Conservation (phyloP, 2,113 vertebrate species). For the Phasianus colchicus region DNA sequence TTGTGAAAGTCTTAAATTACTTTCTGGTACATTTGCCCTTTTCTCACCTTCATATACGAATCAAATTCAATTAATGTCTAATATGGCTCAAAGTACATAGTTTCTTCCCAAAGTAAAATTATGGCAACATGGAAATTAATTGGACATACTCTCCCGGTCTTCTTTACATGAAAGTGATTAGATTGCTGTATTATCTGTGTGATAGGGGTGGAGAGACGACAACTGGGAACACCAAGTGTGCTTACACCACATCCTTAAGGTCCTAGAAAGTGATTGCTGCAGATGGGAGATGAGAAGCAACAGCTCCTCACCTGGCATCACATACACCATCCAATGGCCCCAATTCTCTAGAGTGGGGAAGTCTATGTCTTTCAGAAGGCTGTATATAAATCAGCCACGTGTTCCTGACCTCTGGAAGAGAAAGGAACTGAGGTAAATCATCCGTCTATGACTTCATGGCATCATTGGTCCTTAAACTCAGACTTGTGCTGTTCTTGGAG, state of each 20-base stretch:
- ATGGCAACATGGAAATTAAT: neutral
- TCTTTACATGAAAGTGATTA: rapidly evolving
- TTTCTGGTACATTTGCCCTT: neutral
- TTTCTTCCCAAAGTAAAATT: neutral
- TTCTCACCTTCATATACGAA: neutral
- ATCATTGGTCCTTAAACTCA: neutral
- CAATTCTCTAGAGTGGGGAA: neutral
- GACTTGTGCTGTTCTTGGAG: neutral
- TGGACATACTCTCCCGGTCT: neutral
- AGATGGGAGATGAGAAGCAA: rapidly evolving
- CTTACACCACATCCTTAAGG: too few relatives aligned
- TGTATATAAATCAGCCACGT: neutral
- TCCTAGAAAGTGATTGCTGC: rapidly evolving
- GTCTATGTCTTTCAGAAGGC: too few relatives aligned
- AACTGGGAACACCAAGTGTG: too few relatives aligned
- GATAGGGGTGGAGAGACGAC: neutral
- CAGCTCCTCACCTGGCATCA: neutral
- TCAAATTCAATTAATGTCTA: neutral
- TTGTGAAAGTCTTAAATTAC: neutral
- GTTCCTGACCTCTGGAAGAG: neutral
- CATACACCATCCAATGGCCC: neutral
- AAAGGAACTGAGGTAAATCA: rapidly evolving
- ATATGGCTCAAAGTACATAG: rapidly evolving
- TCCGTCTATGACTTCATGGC: neutral
- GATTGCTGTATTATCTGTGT: neutral